Conservation (phyloP, 2,888 invertebrate genomes). For the Brachylomia viminalis region DNA sequence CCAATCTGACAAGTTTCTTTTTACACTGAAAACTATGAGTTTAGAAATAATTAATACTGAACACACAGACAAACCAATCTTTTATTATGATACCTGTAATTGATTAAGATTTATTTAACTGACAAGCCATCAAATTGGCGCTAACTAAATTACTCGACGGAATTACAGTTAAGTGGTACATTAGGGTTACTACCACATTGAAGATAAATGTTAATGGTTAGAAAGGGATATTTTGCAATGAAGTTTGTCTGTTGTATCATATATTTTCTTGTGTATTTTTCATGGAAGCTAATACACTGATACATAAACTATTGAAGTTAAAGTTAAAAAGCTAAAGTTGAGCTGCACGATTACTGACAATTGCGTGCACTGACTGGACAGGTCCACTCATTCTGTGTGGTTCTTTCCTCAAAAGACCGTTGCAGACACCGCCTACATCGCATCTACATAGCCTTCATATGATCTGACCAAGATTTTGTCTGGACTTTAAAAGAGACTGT, state of each 20-base stretch:
- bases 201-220: conserved; percentile 35
- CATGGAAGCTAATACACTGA: too few relatives aligned
- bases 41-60: background rate
- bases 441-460: too few relatives aligned
- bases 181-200: conserved; percentile 28
- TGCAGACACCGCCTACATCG: too few relatives aligned
- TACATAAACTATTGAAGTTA: too few relatives aligned
- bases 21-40: background rate
- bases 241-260: background rate
- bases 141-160: conserved; percentile 55
- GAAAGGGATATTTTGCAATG: conserved; percentile 31
- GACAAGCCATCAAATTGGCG: conserved; percentile 48
- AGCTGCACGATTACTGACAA: too few relatives aligned
- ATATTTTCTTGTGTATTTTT: too few relatives aligned
- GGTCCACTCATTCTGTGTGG: too few relatives aligned
- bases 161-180: conserved; percentile 52
- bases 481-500: too few relatives aligned
- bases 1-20: background rate
- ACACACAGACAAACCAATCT: conserved; percentile 19
- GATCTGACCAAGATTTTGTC: too few relatives aligned
- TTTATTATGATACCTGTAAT: conserved; percentile 1
- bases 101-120: conserved; percentile 49
- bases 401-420: too few relatives aligned
- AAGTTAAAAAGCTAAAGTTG: too few relatives aligned
- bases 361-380: too few relatives aligned